Percentiles rank a stretch among this genome's conserved stretches.
phyloP scores from a whole-genome alignment of 2,797 vertebrate species.

The Halcyon leucocephala region DNA sequence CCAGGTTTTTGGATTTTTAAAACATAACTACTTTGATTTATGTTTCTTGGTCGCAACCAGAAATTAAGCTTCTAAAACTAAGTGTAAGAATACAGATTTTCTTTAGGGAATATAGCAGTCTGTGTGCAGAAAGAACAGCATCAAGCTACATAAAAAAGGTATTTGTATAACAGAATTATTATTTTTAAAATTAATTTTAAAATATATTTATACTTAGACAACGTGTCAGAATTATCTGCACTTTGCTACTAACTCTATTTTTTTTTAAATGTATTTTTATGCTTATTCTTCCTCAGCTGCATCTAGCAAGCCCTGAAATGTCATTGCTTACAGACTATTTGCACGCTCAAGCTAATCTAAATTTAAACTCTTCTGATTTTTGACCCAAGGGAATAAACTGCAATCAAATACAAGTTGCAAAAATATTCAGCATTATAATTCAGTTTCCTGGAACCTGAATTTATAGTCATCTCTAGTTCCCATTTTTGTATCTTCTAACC shows the following conservation, averaged over 20 bases:
- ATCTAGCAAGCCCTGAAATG: background rate
- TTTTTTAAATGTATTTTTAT: background rate
- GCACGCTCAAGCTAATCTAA: background rate
- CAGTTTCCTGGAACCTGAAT: background rate
- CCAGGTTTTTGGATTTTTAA: background rate
- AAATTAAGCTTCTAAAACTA: background rate
- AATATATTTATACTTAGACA: background rate
- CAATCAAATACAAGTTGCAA: conserved; percentile 66
- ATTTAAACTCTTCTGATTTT: conserved; percentile 61
- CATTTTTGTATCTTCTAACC: background rate
- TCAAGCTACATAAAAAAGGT: background rate
- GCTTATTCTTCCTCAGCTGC: background rate
- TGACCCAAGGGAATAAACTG: conserved; percentile 31
- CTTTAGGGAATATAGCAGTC: background rate
- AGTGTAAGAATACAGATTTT: background rate
- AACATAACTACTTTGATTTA: background rate
- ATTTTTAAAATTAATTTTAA: fast-evolving
- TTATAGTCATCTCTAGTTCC: conserved; percentile 16
- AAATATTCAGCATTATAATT: conserved; percentile 43
- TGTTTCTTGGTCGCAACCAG: background rate
- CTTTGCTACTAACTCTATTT: background rate
- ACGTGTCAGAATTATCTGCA: background rate
- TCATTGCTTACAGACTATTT: conserved; percentile 25
- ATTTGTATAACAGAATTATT: background rate
- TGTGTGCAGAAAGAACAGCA: background rate